Conservation (phyloP, 2,888 invertebrate species). For the Leptinotarsa tumamoca region DNA sequence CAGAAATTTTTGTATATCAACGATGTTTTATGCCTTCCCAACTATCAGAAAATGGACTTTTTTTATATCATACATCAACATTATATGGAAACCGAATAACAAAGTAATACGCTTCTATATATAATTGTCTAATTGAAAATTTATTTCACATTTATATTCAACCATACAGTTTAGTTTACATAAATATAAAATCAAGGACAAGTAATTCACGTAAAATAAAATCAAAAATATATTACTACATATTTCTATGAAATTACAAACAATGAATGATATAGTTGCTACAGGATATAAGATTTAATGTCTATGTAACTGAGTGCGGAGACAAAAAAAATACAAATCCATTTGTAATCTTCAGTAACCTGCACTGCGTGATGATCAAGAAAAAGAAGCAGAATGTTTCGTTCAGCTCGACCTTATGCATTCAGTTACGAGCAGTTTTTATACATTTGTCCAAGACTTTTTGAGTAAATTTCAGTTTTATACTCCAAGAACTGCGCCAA, state of each 20-base stretch:
- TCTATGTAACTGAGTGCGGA: conserved; percentile 18
- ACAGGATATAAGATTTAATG: conserved; percentile 24
- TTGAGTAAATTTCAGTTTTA: not conserved
- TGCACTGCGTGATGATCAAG: conserved; percentile 37
- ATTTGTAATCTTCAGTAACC: conserved; percentile 23
- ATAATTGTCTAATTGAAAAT: conserved; percentile 54
- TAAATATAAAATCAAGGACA: conserved; percentile 58
- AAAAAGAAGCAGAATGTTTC: conserved; percentile 31
- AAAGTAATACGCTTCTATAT: conserved; percentile 26
- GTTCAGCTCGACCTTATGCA: not conserved
- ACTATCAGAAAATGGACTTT: not conserved
- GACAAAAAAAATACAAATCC: conserved; percentile 7
- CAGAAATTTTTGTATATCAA: too few species aligned
- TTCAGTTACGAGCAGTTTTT: not conserved
- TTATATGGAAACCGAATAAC: conserved; percentile 21
- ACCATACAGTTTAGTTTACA: conserved; percentile 58
- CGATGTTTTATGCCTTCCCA: too few species aligned
- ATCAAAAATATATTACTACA: conserved; percentile 56
- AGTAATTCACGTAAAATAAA: conserved; percentile 51
- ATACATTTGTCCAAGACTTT: not conserved
- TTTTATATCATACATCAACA: not conserved
- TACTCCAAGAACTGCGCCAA: too few species aligned
- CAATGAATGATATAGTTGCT: conserved; percentile 45
- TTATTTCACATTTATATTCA: conserved; percentile 58
- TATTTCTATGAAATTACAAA: conserved; percentile 57